Evolutionary conservation across 2,797 vertebrate species (phyloP).

Genomic region (Carcharodon carcharias): DNA sequence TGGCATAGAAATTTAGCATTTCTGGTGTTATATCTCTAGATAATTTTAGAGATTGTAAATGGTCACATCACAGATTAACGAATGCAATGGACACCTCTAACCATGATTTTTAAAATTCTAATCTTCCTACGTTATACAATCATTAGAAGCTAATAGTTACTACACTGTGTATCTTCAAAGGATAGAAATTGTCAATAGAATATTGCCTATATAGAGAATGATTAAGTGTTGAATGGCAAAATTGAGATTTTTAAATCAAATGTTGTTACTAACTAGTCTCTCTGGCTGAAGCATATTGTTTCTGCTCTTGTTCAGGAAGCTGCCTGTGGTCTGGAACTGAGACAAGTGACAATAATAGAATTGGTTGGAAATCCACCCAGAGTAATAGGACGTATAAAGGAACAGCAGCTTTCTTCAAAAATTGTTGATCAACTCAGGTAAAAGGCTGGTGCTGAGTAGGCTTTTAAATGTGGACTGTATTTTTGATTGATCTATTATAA

Average conservation of each 20-base stretch:
- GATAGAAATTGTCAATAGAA: background rate
- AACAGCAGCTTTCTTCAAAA: constrained; percentile 61
- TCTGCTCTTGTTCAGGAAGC: constrained; percentile 61
- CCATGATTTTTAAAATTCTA: background rate
- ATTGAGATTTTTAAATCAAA: background rate
- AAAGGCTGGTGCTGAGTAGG: background rate
- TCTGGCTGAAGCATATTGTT: background rate
- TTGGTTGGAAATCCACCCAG: constrained; percentile 75
- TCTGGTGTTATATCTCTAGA: background rate
- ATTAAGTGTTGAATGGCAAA: background rate
- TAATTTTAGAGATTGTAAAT: background rate
- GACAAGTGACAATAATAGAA: constrained; percentile 77
- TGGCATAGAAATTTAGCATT: background rate
- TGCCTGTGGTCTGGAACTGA: constrained; percentile 76
- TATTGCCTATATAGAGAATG: background rate
- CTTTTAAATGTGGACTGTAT: background rate
- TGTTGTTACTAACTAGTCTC: background rate
- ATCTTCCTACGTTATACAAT: background rate
- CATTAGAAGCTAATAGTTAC: background rate
- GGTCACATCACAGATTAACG: background rate
- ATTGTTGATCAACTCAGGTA: constrained; percentile 87
- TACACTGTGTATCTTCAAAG: too few relatives aligned
- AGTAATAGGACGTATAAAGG: constrained; percentile 78
- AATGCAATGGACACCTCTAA: background rate
- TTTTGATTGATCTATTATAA: background rate